phyloP scores from a whole-genome alignment of 2,797 vertebrate species.

The Anabas testudineus region DNA sequence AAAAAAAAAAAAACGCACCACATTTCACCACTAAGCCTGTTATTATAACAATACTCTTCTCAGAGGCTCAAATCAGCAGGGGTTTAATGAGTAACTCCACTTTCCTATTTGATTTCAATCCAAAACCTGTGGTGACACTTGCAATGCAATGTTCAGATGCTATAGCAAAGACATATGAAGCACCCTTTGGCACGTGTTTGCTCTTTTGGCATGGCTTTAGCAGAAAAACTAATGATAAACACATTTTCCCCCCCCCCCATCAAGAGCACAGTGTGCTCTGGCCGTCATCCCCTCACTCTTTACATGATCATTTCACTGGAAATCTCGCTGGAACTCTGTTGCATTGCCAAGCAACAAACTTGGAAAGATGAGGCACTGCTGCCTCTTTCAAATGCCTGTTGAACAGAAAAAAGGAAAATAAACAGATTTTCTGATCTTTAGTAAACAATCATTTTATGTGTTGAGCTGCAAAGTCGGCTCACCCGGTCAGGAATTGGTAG shows the following conservation, averaged over 20 bases:
- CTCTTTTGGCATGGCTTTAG: neutral
- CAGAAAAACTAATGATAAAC: constrained; percentile 39
- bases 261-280: constrained; percentile 24
- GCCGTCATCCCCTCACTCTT: constrained; percentile 28
- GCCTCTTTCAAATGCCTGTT: constrained; percentile 43
- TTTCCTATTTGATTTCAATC: neutral
- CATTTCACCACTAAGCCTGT: constrained; percentile 24
- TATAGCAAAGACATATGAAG: constrained; percentile 3
- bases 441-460: constrained; percentile 23
- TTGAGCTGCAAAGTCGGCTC: constrained; percentile 18
- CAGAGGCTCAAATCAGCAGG: neutral
- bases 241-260: neutral
- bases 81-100: neutral
- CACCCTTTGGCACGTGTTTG: neutral
- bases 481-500: constrained; percentile 19
- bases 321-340: constrained; percentile 55
- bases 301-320: constrained; percentile 59
- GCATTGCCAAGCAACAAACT: constrained; percentile 73
- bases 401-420: constrained; percentile 9
- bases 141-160: neutral
- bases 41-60: constrained; percentile 16
- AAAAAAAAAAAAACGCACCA: constrained; percentile 20
- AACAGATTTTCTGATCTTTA: constrained; percentile 33
- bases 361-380: constrained; percentile 46
- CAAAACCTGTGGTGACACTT: neutral